Evolutionary conservation across 2,888 invertebrate species (phyloP).

Genomic region (Crossocerus cetratus): DNA sequence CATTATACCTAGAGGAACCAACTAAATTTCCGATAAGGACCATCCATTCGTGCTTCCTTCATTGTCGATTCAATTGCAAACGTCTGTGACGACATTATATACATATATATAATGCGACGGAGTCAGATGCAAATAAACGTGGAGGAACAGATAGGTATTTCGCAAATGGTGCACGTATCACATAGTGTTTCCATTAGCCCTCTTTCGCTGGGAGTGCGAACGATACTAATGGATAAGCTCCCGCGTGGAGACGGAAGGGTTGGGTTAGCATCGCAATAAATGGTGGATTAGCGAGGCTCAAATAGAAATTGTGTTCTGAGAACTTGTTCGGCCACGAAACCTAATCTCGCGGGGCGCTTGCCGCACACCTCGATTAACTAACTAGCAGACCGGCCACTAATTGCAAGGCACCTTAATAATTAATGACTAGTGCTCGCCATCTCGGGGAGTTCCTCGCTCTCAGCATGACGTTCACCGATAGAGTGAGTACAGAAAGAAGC

Average conservation of each 20-base stretch:
- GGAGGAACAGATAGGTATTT: too few relatives aligned
- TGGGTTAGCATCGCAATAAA: constrained; percentile 8
- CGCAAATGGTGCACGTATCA: too few relatives aligned
- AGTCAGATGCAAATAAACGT: too few relatives aligned
- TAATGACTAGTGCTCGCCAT: constrained; percentile 58
- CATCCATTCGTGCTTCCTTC: too few relatives aligned
- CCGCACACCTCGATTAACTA: constrained; percentile 49
- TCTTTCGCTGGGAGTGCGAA: background rate
- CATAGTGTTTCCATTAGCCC: too few relatives aligned
- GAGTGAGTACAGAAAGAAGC: background rate
- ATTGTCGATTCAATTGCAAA: too few relatives aligned
- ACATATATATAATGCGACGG: too few relatives aligned
- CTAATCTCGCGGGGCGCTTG: constrained; percentile 44
- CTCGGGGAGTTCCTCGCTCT: constrained; percentile 49
- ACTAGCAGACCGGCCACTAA: constrained; percentile 57
- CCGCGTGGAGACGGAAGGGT: background rate
- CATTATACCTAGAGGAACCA: too few relatives aligned
- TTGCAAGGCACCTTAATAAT: constrained; percentile 65
- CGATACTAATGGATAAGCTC: background rate
- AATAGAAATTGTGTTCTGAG: constrained; percentile 37
- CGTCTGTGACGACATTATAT: too few relatives aligned
- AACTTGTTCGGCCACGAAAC: constrained; percentile 39
- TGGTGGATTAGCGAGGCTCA: constrained; percentile 7
- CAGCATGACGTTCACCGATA: constrained; percentile 13
- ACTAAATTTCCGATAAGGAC: too few relatives aligned